These are phyloP conservation scores for Hemitrygon akajei DNA, from an alignment of 2,797 vertebrate genomes.

Conservation along the genomic window DNA sequence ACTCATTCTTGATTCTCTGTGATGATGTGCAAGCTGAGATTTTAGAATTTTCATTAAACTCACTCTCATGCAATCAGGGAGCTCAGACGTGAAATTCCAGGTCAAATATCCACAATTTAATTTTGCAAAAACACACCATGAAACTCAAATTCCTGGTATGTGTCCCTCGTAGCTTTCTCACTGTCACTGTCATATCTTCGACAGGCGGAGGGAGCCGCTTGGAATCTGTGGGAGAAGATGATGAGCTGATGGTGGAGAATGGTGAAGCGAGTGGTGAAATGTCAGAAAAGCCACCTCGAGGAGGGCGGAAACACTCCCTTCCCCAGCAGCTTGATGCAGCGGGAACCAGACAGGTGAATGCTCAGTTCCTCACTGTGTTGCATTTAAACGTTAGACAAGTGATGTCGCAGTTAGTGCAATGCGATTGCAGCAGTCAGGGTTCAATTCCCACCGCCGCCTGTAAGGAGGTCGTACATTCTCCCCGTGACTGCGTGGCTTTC, in stretches of 20 bases:
- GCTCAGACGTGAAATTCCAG: too few species aligned
- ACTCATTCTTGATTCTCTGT: not conserved
- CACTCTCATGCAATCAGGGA: not conserved
- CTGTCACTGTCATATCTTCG: not conserved
- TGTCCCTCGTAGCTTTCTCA: not conserved
- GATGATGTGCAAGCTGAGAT: not conserved
- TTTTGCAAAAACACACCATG: not conserved
- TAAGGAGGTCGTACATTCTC: too few species aligned
- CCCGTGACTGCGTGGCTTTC: too few species aligned
- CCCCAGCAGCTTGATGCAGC: constrained; percentile 79
- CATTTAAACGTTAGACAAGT: not conserved
- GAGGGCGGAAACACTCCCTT: constrained; percentile 83
- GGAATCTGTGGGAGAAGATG: constrained; percentile 88
- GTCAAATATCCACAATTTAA: not conserved
- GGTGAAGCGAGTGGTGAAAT: constrained; percentile 59
- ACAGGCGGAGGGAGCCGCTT: constrained; percentile 73
- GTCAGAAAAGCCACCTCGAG: constrained; percentile 63
- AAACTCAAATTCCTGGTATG: not conserved
- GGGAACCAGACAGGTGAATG: constrained; percentile 72
- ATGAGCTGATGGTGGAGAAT: constrained; percentile 79
- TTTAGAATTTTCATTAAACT: not conserved
- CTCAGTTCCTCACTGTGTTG: not conserved
- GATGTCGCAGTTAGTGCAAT: too few species aligned
- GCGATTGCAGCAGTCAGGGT: too few species aligned
- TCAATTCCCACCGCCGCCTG: too few species aligned